Conservation (phyloP, 2,797 vertebrate genomes). For the Furcifer pardalis region DNA sequence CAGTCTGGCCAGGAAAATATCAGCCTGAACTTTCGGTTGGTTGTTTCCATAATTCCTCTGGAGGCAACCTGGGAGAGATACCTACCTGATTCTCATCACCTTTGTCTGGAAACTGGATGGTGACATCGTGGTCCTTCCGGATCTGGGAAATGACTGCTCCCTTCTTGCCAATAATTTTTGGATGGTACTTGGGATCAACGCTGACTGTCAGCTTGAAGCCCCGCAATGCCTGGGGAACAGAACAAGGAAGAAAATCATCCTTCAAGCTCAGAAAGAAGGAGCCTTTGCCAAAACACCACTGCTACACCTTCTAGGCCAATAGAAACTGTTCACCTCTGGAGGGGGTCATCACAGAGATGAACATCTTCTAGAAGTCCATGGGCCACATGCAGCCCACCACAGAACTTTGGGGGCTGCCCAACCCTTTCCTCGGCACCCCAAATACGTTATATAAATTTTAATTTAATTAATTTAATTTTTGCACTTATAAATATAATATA, state of each 20-base stretch:
- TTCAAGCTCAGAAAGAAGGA: background rate
- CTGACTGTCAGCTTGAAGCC: slow-evolving; percentile 96
- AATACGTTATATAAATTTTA: no score
- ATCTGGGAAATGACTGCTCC: slow-evolving; percentile 96
- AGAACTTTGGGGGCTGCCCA: no score
- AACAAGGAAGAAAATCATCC: background rate
- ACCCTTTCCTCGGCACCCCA: no score
- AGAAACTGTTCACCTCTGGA: no score
- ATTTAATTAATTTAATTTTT: no score
- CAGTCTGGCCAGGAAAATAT: background rate
- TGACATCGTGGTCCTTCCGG: slow-evolving; percentile 93
- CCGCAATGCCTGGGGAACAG: slow-evolving; percentile 84
- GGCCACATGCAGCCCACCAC: no score
- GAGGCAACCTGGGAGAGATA: background rate
- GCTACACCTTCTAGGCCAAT: no score
- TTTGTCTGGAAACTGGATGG: slow-evolving; percentile 98
- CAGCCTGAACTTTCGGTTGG: background rate
- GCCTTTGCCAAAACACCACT: background rate
- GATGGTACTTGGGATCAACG: slow-evolving; percentile 97
- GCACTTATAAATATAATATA: no score
- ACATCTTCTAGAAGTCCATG: no score
- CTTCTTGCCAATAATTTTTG: slow-evolving; percentile 97
- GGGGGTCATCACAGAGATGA: no score
- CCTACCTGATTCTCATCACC: slow-evolving; percentile 93
- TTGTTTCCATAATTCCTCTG: background rate